Conservation (phyloP, 2,888 invertebrate genomes). For the Petrolisthes cinctipes region DNA sequence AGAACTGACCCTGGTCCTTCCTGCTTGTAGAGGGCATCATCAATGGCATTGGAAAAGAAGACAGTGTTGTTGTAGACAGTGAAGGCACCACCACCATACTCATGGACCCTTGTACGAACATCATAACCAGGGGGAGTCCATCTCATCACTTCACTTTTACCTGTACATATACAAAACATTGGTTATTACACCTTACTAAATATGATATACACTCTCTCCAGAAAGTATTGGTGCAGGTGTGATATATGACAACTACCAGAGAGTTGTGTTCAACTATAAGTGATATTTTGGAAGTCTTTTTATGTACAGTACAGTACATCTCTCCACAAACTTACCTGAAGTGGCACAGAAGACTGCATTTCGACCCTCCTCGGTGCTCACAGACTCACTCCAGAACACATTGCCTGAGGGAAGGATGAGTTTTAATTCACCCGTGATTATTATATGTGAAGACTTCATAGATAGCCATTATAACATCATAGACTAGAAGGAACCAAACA, state of each 20-base stretch:
- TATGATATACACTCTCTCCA: neutral
- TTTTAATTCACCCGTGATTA: no score
- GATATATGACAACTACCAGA: neutral
- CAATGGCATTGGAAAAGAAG: conserved; percentile 34
- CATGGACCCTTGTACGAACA: conserved; percentile 43
- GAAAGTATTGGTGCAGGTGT: neutral
- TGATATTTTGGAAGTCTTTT: no score
- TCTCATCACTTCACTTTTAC: conserved; percentile 28
- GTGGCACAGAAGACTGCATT: conserved; percentile 13
- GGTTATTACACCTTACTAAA: neutral
- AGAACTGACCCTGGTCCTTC: neutral
- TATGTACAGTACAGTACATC: neutral
- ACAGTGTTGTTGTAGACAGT: conserved; percentile 47
- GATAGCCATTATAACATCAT: no score
- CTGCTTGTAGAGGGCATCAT: conserved; percentile 45
- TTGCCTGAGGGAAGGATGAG: neutral
- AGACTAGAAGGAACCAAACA: no score
- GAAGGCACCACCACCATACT: conserved; percentile 53
- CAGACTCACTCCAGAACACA: conserved; percentile 30
- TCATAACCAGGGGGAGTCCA: conserved; percentile 42
- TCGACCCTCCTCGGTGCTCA: conserved; percentile 1
- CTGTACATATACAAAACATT: conserved; percentile 12
- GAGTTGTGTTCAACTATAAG: no score
- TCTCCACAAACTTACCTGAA: conserved; percentile 14
- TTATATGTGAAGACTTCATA: no score